Conservation (phyloP, 2,888 invertebrate species). For the Fragum whitleyi region DNA sequence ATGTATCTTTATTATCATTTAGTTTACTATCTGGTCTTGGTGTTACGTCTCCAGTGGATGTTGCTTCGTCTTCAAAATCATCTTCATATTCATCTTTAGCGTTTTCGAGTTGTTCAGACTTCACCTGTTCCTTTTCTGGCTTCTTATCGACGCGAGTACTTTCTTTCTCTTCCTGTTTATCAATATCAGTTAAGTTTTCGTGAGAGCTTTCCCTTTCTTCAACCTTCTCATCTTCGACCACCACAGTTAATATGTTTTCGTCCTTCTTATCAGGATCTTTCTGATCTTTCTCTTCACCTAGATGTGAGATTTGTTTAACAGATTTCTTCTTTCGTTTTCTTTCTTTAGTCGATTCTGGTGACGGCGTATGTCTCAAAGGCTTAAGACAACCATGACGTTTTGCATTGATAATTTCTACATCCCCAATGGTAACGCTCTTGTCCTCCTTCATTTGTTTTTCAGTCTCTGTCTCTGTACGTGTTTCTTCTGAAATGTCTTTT, state of each 20-base stretch:
- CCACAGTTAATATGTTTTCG: not conserved
- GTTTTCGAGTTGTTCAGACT: not conserved
- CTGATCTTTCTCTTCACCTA: not conserved
- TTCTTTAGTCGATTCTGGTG: slow-evolving; percentile 24
- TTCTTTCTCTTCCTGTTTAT: not conserved
- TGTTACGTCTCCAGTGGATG: not conserved
- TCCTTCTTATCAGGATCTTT: not conserved
- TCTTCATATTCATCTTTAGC: slow-evolving; percentile 37
- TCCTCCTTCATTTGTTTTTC: not conserved
- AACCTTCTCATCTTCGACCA: not conserved
- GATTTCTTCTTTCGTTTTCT: not conserved
- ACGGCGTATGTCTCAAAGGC: slow-evolving; percentile 38
- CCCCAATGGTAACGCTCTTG: slow-evolving; percentile 23
- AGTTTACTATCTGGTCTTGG: not conserved
- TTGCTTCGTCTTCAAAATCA: slow-evolving; percentile 42
- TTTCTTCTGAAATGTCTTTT: not conserved
- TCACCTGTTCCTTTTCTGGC: not conserved
- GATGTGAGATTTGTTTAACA: not conserved
- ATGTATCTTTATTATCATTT: not conserved
- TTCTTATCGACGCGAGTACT: not conserved
- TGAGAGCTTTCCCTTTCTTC: not conserved
- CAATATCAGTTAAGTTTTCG: not conserved
- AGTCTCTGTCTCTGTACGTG: not conserved
- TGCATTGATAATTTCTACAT: slow-evolving; percentile 22
- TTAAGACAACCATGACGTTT: slow-evolving; percentile 27